Conservation (phyloP, 2,797 vertebrate genomes). For the Poeciliopsis turneri region DNA sequence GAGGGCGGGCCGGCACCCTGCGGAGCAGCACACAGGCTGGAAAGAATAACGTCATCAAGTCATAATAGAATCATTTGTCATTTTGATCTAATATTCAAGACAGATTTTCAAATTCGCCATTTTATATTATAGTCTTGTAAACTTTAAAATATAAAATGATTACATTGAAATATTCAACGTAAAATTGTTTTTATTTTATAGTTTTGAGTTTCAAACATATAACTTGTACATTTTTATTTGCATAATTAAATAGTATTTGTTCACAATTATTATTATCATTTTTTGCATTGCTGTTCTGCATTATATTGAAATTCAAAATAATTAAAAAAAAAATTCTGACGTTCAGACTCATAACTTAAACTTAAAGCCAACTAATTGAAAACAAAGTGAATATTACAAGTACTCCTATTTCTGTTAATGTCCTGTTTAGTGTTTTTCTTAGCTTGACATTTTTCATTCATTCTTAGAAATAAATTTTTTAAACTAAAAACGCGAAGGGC, state of each 20-base stretch:
- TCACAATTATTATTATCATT: neutral
- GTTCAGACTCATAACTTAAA: neutral
- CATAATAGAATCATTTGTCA: neutral
- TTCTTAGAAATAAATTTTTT: neutral
- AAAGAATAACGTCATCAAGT: neutral
- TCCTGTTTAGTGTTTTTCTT: neutral
- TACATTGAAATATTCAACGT: too few species aligned
- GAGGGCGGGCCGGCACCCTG: neutral
- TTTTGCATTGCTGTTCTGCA: neutral
- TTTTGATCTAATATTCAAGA: neutral
- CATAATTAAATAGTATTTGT: neutral
- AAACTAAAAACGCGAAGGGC: neutral
- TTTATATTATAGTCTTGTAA: too few species aligned
- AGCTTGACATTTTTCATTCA: neutral
- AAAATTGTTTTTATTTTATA: neutral
- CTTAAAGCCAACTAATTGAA: neutral
- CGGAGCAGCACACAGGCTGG: neutral
- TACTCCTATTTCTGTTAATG: neutral
- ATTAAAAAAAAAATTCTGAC: neutral
- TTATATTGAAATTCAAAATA: neutral
- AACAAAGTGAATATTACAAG: neutral
- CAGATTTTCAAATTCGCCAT: neutral
- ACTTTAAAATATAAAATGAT: too few species aligned
- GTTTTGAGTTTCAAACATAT: neutral
- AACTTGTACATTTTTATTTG: neutral